These are phyloP conservation scores for Chrysemys picta DNA, from an alignment of 2,113 vertebrate genomes.

Conservation along the genomic window DNA sequence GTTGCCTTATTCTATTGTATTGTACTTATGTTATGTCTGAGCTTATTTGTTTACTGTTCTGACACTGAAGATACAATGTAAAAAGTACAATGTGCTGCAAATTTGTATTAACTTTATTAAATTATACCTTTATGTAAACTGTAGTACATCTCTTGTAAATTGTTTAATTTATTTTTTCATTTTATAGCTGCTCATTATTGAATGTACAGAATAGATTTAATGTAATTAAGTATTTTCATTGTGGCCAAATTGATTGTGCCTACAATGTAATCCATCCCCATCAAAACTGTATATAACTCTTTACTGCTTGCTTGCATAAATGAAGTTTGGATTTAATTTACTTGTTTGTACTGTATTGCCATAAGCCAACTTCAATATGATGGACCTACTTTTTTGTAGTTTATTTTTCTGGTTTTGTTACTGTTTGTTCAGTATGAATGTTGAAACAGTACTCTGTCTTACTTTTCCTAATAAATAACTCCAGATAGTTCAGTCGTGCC, in stretches of 20 bases:
- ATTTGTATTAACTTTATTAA: slow-evolving; percentile 74
- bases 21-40: slow-evolving; percentile 56
- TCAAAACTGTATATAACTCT: slow-evolving; percentile 65
- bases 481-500: slow-evolving; percentile 38
- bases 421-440: slow-evolving; percentile 72
- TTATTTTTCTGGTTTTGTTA: slow-evolving; percentile 75
- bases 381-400: slow-evolving; percentile 66
- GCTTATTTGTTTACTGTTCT: slow-evolving; percentile 71
- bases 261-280: slow-evolving; percentile 68
- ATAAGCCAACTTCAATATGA: slow-evolving; percentile 42
- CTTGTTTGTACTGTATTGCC: slow-evolving; percentile 35
- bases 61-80: slow-evolving; percentile 77
- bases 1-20: slow-evolving; percentile 77
- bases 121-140: slow-evolving; percentile 71
- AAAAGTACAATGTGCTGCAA: slow-evolving; percentile 72
- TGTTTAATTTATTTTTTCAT: slow-evolving; percentile 83
- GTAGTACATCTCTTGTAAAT: slow-evolving; percentile 80
- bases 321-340: slow-evolving; percentile 66
- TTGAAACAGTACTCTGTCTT: slow-evolving; percentile 65
- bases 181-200: slow-evolving; percentile 60
- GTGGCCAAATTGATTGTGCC: slow-evolving; percentile 33
- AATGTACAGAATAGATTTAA: slow-evolving; percentile 76
- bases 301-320: slow-evolving; percentile 75
- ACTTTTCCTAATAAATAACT: slow-evolving; percentile 75
- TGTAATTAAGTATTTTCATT: slow-evolving; percentile 53